Conservation (phyloP, 92 coral and sea anemone species). For the Bergia sp. region DNA sequence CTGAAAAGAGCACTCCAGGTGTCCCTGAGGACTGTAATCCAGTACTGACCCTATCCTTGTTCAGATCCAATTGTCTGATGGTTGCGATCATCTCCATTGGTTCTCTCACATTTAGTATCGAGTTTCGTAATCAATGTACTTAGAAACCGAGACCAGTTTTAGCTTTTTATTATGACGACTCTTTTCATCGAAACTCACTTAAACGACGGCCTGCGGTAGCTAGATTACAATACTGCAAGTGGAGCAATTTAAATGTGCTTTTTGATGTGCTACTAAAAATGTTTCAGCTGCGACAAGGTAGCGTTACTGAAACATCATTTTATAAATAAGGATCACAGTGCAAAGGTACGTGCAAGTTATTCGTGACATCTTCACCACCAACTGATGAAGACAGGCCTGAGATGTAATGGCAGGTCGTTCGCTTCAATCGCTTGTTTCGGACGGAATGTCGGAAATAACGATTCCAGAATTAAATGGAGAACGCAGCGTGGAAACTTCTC, state of each 20-base stretch:
- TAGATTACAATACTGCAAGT: not conserved
- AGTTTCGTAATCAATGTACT: slow-evolving; percentile 10
- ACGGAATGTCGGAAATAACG: slow-evolving; percentile 19
- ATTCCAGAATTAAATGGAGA: slow-evolving; percentile 10
- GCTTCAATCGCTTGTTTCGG: slow-evolving; percentile 30
- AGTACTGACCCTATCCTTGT: not conserved
- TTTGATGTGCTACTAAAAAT: not conserved
- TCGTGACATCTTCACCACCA: not conserved
- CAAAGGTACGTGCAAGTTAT: not conserved
- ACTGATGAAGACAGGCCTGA: not conserved
- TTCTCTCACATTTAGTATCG: not conserved
- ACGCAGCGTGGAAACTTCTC: slow-evolving; percentile 1
- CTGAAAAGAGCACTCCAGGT: not conserved
- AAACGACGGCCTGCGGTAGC: not conserved
- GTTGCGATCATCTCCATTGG: not conserved
- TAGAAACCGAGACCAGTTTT: not conserved
- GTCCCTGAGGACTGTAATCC: not conserved
- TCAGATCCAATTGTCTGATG: not conserved
- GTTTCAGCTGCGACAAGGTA: not conserved
- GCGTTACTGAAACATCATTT: too few species aligned
- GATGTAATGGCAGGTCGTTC: slow-evolving; percentile 26
- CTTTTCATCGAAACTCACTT: not conserved
- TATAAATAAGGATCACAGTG: slow-evolving; percentile 3
- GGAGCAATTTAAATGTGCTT: not conserved
- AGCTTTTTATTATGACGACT: not conserved